phyloP scores from a whole-genome alignment of 2,888 invertebrate genomes.

The Lasioglossum villosulum region DNA sequence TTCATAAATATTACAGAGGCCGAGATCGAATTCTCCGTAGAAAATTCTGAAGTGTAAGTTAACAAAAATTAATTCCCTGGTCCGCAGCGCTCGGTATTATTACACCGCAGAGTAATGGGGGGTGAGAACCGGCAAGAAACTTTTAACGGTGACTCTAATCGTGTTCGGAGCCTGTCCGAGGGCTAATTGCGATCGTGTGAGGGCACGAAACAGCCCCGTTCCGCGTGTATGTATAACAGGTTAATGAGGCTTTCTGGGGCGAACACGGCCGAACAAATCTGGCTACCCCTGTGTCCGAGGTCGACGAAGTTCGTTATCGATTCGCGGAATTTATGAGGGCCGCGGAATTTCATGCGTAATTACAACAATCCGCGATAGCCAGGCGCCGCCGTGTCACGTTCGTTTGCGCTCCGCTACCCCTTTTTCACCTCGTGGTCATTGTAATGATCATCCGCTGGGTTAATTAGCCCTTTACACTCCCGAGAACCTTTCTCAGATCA shows the following conservation, averaged over 20 bases:
- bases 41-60: background rate
- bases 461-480: conserved; percentile 15
- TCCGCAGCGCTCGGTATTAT: background rate
- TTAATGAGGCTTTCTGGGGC: background rate
- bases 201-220: background rate
- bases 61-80: background rate
- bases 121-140: background rate
- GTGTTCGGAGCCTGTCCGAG: background rate
- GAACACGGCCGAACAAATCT: background rate
- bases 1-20: background rate
- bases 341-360: conserved; percentile 21
- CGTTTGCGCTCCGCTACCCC: background rate
- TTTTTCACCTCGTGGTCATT: background rate
- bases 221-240: background rate
- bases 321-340: conserved; percentile 3
- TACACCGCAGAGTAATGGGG: background rate
- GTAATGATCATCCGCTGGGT: conserved; percentile 1
- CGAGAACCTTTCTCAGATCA: background rate
- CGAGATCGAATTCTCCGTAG: background rate
- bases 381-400: conserved; percentile 1
- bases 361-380: background rate
- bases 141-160: background rate
- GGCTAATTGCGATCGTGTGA: conserved; percentile 1
- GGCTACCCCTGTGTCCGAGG: background rate
- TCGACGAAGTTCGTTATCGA: conserved; percentile 34